Base-by-base conservation (phyloP, 2,113 vertebrate species). In the Rattus rattus region DNA sequence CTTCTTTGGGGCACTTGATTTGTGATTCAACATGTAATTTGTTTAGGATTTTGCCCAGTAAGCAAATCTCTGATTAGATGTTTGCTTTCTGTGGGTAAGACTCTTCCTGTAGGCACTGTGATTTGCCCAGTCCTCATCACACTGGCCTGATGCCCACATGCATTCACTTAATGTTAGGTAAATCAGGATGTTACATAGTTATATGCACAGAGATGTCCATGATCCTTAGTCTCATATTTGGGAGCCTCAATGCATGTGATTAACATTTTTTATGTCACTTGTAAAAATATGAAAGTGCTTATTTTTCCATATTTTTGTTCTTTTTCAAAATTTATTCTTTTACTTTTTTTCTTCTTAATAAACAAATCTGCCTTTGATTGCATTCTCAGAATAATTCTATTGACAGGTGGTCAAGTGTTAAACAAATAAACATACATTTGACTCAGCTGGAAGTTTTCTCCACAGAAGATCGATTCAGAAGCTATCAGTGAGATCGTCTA, bases 371-470 rank as follows among this genome's bases (percentile, higher is more conserved):
- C 36, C n/a, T 93, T 72, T 61, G 52, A 76, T 3, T 26, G 7
- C 13, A 81, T 87, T 88, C 39, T 95, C 33, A 47, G 59, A 88
- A 77, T 91, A 95, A 96, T 91, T 93, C 61, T 96, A 52, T 67
- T 93, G 90, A 87, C 91, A 94, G 39, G 59, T 30, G 75, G 39
- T 76, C 43, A 86, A 88, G 5, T 91, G 17, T 93, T 63, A 94
- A 93, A 95, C 5, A 43, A 88, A 96, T 1, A 76, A 90, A 79
- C 28, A 28, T 72, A 88, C 65, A 76, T 86, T 86, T 81, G 90
- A 4, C 83, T 79, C 86, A 88, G n/a, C 1, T 67, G 84, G 12
- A 81, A 54, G 10, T 70, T 88, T 95, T 93, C 39, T 77, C 12
- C 69, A 88, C 24, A 79, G 36, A 76, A 79, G 56, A 56, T 61